phyloP scores from a whole-genome alignment of 1,140 invertebrate genomes.

The Drosophila bifasciata region DNA sequence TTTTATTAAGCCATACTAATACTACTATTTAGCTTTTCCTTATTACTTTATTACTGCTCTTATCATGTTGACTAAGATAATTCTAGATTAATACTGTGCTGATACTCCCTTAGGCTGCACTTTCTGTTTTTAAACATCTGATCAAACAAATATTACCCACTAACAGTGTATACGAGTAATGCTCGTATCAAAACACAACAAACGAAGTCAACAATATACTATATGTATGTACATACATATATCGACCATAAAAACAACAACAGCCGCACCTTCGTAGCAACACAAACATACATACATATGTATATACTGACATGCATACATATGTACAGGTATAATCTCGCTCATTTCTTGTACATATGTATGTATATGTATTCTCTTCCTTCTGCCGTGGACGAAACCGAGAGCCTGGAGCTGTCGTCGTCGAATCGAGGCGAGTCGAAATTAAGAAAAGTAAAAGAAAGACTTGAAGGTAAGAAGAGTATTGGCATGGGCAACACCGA shows the following conservation, averaged over 20 bases:
- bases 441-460: conserved; percentile 37
- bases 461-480: conserved; percentile 11
- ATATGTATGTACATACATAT: neutral
- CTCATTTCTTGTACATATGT: conserved; percentile 29
- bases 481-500: neutral
- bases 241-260: conserved; percentile 67
- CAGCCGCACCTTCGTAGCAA: conserved; percentile 66
- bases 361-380: conserved; percentile 28
- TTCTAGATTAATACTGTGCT: no score
- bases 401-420: conserved; percentile 35
- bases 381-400: conserved; percentile 23
- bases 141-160: neutral
- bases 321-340: conserved; percentile 34
- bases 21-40: no score
- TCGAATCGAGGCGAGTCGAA: conserved; percentile 53
- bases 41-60: no score
- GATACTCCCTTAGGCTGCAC: no score
- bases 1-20: no score
- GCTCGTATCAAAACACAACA: conserved; percentile 2
- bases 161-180: no score
- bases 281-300: conserved; percentile 30
- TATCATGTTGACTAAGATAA: no score
- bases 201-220: conserved; percentile 66
- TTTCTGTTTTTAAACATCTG: conserved; percentile 11
- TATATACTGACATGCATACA: neutral